A percentile compares a stretch with the other conserved stretches of the same genome.
Conservation (phyloP, 1,140 invertebrate species). For the Antheraea pernyi region DNA sequence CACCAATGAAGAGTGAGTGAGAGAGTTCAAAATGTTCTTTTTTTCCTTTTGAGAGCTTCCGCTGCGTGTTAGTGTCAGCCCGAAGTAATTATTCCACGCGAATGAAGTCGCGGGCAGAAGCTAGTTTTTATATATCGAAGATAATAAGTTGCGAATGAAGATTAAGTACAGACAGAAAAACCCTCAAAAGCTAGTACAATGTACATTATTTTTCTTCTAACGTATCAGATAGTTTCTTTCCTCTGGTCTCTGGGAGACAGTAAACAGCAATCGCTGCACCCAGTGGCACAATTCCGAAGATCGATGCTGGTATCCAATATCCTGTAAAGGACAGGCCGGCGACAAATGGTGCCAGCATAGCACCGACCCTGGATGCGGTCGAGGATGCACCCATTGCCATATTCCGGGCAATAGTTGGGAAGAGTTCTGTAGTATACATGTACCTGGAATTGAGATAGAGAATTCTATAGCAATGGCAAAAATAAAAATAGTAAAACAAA, state of each 20-base stretch:
- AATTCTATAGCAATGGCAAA: neutral
- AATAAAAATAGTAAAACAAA: neutral
- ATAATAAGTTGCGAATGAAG: neutral
- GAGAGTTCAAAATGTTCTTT: too few relatives aligned
- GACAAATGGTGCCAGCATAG: slow-evolving; percentile 72
- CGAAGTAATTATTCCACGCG: too few relatives aligned
- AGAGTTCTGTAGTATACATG: slow-evolving; percentile 75
- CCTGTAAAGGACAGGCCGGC: slow-evolving; percentile 32
- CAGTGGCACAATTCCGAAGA: slow-evolving; percentile 82
- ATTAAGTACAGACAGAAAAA: neutral
- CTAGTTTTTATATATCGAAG: too few relatives aligned
- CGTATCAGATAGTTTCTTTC: slow-evolving; percentile 30
- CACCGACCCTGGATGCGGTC: slow-evolving; percentile 70
- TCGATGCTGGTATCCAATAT: slow-evolving; percentile 80
- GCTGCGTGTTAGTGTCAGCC: too few relatives aligned
- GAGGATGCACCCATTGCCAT: slow-evolving; percentile 74
- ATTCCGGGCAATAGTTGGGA: slow-evolving; percentile 77
- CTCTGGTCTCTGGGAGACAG: slow-evolving; percentile 80
- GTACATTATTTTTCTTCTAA: slow-evolving; percentile 15
- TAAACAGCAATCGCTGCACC: slow-evolving; percentile 79
- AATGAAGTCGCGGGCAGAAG: too few relatives aligned
- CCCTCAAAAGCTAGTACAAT: neutral
- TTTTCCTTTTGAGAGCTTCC: too few relatives aligned
- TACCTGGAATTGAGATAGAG: slow-evolving; percentile 52
- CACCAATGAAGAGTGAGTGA: too few relatives aligned